Conservation (phyloP, 2,797 vertebrate species). For the Tapirus indicus region DNA sequence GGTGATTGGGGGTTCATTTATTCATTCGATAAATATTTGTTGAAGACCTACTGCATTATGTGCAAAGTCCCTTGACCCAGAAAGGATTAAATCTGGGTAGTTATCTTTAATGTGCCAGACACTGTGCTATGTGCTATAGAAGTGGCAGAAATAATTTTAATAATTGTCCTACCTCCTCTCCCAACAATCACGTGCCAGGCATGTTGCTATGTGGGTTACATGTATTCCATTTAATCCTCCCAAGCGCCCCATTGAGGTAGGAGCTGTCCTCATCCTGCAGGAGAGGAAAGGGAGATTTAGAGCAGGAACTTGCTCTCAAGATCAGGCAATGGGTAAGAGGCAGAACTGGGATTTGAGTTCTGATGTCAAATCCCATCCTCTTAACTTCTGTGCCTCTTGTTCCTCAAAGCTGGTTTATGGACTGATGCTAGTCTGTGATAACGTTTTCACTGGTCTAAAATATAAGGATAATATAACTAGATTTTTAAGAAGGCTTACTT, state of each 20-base stretch:
- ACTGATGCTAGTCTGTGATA: background rate
- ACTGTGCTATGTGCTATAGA: background rate
- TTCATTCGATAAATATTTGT: background rate
- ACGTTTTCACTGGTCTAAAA: background rate
- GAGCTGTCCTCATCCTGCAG: background rate
- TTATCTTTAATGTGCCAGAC: background rate
- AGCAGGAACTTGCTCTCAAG: background rate
- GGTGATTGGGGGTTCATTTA: background rate
- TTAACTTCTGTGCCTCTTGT: background rate
- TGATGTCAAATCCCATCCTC: background rate
- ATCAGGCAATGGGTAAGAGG: background rate
- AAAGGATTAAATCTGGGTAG: background rate
- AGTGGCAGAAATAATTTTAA: background rate
- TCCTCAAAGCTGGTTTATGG: slow-evolving; percentile 26
- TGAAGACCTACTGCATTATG: background rate
- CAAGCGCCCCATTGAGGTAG: background rate
- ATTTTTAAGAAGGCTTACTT: background rate
- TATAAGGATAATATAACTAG: background rate
- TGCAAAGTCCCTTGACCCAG: background rate
- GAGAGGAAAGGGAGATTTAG: background rate
- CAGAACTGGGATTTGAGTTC: background rate
- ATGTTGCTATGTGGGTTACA: background rate
- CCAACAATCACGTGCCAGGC: background rate
- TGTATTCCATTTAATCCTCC: background rate
- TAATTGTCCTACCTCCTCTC: background rate